Percentiles rank a stretch among this genome's conserved stretches.
phyloP scores from a whole-genome alignment of 2,888 invertebrate genomes.

The Acanthosepion esculentum region DNA sequence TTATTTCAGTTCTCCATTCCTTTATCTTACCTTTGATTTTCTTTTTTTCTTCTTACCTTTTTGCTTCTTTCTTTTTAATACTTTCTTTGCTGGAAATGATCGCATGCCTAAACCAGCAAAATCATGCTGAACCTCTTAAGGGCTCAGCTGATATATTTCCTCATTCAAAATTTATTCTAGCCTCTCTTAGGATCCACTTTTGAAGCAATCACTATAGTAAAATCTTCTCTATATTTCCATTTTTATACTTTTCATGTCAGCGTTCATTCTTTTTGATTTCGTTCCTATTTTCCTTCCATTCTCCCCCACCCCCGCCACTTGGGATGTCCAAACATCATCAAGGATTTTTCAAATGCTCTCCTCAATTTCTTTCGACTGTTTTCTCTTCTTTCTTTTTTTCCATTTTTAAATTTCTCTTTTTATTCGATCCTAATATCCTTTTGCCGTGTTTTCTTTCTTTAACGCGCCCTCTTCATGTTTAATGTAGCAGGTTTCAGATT shows the following conservation, averaged over 20 bases:
- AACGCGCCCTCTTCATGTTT: neutral
- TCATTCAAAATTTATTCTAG: neutral
- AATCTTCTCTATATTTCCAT: neutral
- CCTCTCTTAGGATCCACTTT: neutral
- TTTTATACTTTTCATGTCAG: neutral
- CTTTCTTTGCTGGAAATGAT: too few relatives aligned
- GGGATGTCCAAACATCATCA: neutral
- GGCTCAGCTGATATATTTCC: neutral
- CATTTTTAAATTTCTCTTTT: neutral
- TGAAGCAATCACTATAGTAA: neutral
- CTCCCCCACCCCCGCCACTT: neutral
- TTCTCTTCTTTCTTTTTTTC: neutral
- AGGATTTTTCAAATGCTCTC: neutral
- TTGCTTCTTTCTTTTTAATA: too few relatives aligned
- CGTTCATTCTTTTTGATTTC: neutral
- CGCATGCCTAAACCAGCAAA: neutral
- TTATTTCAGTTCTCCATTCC: too few relatives aligned
- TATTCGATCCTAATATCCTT: neutral
- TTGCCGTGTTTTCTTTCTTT: neutral
- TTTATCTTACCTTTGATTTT: too few relatives aligned
- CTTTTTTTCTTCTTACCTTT: too few relatives aligned
- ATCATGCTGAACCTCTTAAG: neutral
- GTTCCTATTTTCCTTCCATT: neutral
- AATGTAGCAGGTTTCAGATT: neutral
- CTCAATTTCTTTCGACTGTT: neutral